A percentile compares a stretch with the other conserved stretches of the same genome.
Conservation (phyloP, 2,888 invertebrate genomes). For the Epistrophe eligans region DNA sequence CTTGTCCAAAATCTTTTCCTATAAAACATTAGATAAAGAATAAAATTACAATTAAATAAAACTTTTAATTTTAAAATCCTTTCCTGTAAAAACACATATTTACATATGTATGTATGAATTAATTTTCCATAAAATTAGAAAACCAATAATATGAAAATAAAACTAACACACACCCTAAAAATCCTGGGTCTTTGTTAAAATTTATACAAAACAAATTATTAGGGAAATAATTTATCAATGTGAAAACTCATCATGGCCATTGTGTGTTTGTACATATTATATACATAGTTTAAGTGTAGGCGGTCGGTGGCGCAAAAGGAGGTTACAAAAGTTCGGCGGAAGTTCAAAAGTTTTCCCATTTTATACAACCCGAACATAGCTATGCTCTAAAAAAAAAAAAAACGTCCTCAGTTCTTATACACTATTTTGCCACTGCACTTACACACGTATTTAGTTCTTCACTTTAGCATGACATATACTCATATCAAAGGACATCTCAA, state of each 20-base stretch:
- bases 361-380: constrained; percentile 12
- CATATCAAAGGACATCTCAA: constrained; percentile 66
- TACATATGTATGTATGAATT: not conserved
- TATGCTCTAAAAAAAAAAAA: constrained; percentile 52
- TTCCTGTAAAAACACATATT: no score
- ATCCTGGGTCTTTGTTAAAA: not conserved
- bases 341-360: constrained; percentile 69
- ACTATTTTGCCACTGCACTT: constrained; percentile 56
- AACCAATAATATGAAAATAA: not conserved
- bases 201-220: constrained; percentile 17
- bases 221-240: not conserved
- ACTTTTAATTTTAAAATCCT: no score
- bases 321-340: constrained; percentile 54
- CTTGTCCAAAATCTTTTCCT: no score
- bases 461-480: constrained; percentile 60
- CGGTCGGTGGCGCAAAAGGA: not conserved
- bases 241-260: constrained; percentile 27
- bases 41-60: no score
- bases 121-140: not conserved
- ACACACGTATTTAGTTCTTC: constrained; percentile 71
- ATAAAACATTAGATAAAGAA: no score
- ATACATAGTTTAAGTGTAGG: not conserved
- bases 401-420: constrained; percentile 52
- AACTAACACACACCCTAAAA: not conserved
- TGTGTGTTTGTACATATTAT: not conserved